phyloP scores from a whole-genome alignment of 2,113 vertebrate species.

The Cichladusa arquata region DNA sequence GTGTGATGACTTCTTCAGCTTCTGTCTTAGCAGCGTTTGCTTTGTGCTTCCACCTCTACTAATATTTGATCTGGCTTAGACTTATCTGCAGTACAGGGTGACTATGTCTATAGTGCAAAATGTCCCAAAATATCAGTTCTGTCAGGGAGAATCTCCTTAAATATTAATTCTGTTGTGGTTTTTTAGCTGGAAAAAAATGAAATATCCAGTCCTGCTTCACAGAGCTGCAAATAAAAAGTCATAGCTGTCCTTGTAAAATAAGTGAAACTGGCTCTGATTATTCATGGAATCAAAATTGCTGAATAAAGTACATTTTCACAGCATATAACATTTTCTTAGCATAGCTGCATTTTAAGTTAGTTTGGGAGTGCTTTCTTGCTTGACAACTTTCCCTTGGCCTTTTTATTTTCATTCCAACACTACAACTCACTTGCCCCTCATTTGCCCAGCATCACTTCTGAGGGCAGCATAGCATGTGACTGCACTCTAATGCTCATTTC shows the following conservation, averaged over 20 bases:
- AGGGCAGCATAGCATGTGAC: neutral
- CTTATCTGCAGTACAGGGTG: neutral
- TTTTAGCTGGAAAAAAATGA: neutral
- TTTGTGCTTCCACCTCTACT: neutral
- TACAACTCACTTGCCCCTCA: neutral
- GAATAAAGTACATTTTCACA: neutral
- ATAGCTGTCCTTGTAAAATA: neutral
- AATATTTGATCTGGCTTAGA: neutral
- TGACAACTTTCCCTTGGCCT: neutral
- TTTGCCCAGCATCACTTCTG: neutral
- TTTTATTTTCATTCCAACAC: neutral
- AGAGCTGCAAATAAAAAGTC: neutral
- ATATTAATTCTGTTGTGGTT: neutral
- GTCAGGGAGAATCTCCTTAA: neutral
- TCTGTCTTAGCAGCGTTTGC: neutral
- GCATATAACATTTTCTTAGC: neutral
- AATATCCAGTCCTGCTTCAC: neutral
- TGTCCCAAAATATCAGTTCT: neutral
- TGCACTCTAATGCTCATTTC: neutral
- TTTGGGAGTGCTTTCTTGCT: neutral
- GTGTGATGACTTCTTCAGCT: neutral
- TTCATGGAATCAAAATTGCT: neutral
- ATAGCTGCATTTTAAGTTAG: neutral
- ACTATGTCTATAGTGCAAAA: neutral
- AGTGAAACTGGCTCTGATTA: neutral